These are phyloP conservation scores for Tenodera sinensis DNA, from an alignment of 2,888 invertebrate genomes.

Conservation along the genomic window DNA sequence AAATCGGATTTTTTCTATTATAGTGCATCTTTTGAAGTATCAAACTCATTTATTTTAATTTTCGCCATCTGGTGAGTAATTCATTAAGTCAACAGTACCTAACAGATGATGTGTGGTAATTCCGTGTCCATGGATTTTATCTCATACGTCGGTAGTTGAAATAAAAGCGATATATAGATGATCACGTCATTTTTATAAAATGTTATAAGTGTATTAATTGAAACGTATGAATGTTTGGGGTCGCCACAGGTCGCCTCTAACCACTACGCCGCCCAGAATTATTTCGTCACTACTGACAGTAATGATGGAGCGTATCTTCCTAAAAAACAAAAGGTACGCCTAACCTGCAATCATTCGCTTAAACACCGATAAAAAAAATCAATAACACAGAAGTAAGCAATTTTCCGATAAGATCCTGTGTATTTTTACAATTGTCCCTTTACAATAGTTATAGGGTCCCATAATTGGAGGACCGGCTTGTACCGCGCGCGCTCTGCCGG, in stretches of 20 bases:
- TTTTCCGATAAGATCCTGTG: not conserved
- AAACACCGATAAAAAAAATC: not conserved
- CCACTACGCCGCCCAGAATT: not conserved
- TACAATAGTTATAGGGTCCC: not conserved
- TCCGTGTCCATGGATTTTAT: too few relatives aligned
- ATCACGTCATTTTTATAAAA: not conserved
- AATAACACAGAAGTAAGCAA: not conserved
- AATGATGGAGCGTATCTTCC: not conserved
- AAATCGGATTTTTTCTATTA: too few relatives aligned
- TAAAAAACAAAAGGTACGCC: not conserved
- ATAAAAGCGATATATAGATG: too few relatives aligned
- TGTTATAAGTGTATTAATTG: not conserved
- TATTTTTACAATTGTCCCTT: not conserved
- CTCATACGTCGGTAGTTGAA: too few relatives aligned
- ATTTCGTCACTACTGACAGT: not conserved
- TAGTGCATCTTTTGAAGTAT: too few relatives aligned
- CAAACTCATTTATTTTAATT: too few relatives aligned
- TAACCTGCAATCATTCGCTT: not conserved
- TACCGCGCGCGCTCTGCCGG: not conserved
- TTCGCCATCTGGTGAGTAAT: too few relatives aligned
- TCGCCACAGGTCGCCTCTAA: not conserved
- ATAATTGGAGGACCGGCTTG: not conserved
- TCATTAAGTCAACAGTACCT: too few relatives aligned
- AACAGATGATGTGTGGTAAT: too few relatives aligned
- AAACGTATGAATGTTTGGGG: not conserved